Evolutionary conservation across 2,888 invertebrate species (phyloP).

Genomic region (Drosophila bunnanda): DNA sequence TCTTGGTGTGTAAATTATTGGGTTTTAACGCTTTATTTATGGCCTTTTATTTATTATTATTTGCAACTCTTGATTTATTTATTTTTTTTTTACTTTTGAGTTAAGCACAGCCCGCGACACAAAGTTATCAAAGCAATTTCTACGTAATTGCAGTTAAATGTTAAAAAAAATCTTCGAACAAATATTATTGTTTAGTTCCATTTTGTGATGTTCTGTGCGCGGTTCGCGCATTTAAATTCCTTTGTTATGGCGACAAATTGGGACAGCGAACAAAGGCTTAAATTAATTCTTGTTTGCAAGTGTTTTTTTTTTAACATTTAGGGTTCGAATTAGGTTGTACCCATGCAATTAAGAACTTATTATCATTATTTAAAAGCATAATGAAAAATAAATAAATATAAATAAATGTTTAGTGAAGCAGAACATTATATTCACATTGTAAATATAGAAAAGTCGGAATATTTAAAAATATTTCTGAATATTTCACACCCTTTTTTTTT

Average conservation of each 20-base stretch:
- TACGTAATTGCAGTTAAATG: conserved; percentile 15
- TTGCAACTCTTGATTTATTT: conserved; percentile 8
- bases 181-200: conserved; percentile 21
- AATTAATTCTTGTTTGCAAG: conserved; percentile 36
- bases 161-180: conserved; percentile 8
- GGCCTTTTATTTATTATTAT: conserved; percentile 5
- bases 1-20: conserved; percentile 24
- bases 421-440: too few relatives aligned
- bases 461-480: too few relatives aligned
- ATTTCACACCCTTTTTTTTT: too few relatives aligned
- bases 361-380: too few relatives aligned
- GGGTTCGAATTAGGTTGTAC: conserved; percentile 6
- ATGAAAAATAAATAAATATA: too few relatives aligned
- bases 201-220: conserved; percentile 5
- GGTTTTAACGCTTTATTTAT: conserved; percentile 14
- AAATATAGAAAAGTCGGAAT: too few relatives aligned
- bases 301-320: too few relatives aligned
- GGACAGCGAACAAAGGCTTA: conserved; percentile 41
- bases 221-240: conserved; percentile 49
- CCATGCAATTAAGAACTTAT: neutral
- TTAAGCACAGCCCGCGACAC: neutral
- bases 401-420: too few relatives aligned
- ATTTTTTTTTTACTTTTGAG: neutral
- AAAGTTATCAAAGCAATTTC: conserved; percentile 8
- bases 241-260: conserved; percentile 74